These are phyloP conservation scores for Apodemia zela DNA, from an alignment of 2,888 invertebrate genomes.

Conservation along the genomic window DNA sequence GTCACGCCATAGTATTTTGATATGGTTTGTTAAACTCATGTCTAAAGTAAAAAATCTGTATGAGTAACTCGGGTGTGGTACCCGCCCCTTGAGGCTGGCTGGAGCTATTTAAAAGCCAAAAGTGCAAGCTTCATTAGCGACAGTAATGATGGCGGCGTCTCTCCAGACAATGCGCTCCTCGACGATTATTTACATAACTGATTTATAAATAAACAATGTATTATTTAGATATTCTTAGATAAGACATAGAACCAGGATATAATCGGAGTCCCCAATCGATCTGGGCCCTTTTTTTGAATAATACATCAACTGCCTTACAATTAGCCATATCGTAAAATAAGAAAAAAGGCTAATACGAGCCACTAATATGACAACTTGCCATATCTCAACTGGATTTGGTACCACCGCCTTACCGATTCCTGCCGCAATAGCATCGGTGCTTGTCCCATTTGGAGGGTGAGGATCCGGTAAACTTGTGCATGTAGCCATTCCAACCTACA, in stretches of 20 bases:
- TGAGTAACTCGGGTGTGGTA: slow-evolving; percentile 41
- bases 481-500: too few relatives aligned
- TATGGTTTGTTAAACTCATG: slow-evolving; percentile 64
- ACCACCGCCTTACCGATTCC: too few relatives aligned
- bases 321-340: too few relatives aligned
- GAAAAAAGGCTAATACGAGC: too few relatives aligned
- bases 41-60: slow-evolving; percentile 66
- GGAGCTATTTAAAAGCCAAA: slow-evolving; percentile 68
- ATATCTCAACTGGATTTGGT: too few relatives aligned
- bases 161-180: slow-evolving; percentile 50
- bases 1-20: slow-evolving; percentile 55
- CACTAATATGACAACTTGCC: too few relatives aligned
- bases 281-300: too few relatives aligned
- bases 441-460: too few relatives aligned
- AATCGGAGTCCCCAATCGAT: too few relatives aligned
- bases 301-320: too few relatives aligned
- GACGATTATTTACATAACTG: slow-evolving; percentile 3
- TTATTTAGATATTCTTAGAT: neutral
- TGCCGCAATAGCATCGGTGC: too few relatives aligned
- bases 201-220: slow-evolving; percentile 9
- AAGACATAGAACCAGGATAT: neutral
- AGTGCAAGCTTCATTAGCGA: slow-evolving; percentile 77
- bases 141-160: slow-evolving; percentile 72
- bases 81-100: slow-evolving; percentile 63
- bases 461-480: too few relatives aligned